Evolutionary conservation across 1,140 invertebrate species (phyloP), one percentile per base, ranked within the genome.

Genomic region (Bombus cullumanus): DNA sequence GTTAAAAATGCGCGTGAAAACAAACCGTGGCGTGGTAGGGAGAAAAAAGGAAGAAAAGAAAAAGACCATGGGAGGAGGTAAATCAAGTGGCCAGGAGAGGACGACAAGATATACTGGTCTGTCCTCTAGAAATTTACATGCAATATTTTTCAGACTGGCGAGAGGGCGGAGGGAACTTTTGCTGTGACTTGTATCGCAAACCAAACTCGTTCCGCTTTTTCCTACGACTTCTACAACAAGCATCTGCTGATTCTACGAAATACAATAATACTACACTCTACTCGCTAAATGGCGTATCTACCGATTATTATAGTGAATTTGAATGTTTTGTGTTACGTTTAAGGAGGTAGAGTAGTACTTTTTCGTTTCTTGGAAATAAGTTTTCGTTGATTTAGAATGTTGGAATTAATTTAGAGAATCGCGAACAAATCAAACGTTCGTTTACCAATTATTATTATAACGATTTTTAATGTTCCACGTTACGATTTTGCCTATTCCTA

Each of bases 61-160:
- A 41, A 62, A 84, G 77, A 43, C n/a, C n/a, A 15, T 6, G 64
- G 9, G 37, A 13, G 37, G 53, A 43, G 22, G 73, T 83, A 83
- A 83, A 83, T 75, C 74, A 78, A 77, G 69, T 31, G 64, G 62
- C 57, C 59, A 8, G 9, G 41, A 59, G 28, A 31, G 43, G 43
- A 37, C n/a, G 73, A 86, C 76, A 82, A 86, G 80, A 82, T 85
- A 85, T 81, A 85, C 34, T n/a, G 82, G 69, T 62, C 18, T 37
- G 83, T 85, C 53, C 34, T n/a, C 13, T 57, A 69, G 71, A 68
- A 81, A 85, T 85, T 85, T 85, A 85, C 83, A 85, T 81, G 77
- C 78, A 66, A 85, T 85, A 85, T 85, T 74, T 85, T 72, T 18
- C 69, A 10, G 2, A 28, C 12, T 25, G 28, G 18, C 62, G 43